phyloP scores from a whole-genome alignment of 2,797 vertebrate species.

The Ptychobarbus kaznakovi region DNA sequence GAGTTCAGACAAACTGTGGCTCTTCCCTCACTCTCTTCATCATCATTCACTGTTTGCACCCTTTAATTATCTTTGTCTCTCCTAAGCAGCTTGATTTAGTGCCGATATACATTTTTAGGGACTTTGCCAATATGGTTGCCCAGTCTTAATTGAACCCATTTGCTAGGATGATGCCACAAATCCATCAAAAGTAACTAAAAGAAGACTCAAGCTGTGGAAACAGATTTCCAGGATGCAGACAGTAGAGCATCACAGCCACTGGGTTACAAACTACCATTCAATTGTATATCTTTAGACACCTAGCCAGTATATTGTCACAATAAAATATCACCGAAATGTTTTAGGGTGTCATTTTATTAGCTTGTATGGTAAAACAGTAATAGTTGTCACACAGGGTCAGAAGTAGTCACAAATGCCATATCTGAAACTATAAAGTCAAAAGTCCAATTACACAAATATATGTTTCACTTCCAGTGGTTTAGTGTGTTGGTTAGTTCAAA shows the following conservation, averaged over 20 bases:
- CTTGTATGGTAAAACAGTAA: background rate
- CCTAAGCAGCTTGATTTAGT: conserved; percentile 51
- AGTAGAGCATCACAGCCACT: background rate
- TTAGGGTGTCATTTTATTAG: background rate
- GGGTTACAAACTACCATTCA: background rate
- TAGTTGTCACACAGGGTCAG: background rate
- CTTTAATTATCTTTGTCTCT: conserved; percentile 38
- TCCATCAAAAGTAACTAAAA: conserved; percentile 47
- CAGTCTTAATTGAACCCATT: conserved; percentile 59
- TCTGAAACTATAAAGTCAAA: background rate
- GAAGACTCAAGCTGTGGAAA: background rate
- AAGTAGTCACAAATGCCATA: background rate
- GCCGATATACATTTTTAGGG: conserved; percentile 50
- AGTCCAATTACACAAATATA: background rate
- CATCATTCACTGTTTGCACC: conserved; percentile 55
- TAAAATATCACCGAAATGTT: background rate
- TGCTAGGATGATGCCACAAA: conserved; percentile 46
- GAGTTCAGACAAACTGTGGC: conserved; percentile 57
- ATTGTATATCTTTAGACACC: background rate
- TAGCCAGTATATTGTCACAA: conserved; percentile 11
- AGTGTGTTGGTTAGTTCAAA: background rate
- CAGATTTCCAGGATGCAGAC: background rate
- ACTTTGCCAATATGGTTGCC: conserved; percentile 52
- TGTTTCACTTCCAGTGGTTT: background rate
- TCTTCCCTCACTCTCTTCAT: conserved; percentile 61